Evolutionary conservation across 2,888 invertebrate genomes (phyloP).

Genomic region (Ochropacha duplaris): DNA sequence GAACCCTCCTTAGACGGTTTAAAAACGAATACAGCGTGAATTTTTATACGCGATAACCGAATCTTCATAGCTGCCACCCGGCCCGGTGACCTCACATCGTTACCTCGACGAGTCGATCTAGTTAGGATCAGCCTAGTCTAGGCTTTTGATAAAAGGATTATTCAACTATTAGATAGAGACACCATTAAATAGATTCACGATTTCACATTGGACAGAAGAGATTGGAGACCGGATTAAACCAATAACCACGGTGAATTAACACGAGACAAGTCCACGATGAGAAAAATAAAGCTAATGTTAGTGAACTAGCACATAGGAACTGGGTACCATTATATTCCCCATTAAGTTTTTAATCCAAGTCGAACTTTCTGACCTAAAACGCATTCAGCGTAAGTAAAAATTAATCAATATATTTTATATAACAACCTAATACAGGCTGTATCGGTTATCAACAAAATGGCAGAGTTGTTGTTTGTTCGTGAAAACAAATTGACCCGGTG

Average conservation of each 20-base stretch:
- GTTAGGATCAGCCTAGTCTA: too few species aligned
- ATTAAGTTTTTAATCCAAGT: too few species aligned
- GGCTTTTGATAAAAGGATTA: too few species aligned
- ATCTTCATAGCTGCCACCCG: background rate
- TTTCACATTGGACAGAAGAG: too few species aligned
- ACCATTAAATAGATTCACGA: too few species aligned
- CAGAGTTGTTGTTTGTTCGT: background rate
- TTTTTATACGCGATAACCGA: background rate
- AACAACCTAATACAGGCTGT: background rate
- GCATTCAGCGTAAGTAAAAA: background rate
- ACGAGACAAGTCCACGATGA: too few species aligned
- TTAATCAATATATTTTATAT: background rate
- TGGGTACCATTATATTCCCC: too few species aligned
- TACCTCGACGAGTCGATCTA: background rate
- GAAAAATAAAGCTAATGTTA: too few species aligned
- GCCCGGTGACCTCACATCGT: background rate
- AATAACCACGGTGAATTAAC: too few species aligned
- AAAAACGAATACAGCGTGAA: background rate
- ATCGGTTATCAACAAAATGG: background rate
- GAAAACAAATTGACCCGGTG: conserved; percentile 25
- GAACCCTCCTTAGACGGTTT: background rate
- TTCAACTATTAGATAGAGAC: too few species aligned
- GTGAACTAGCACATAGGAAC: too few species aligned
- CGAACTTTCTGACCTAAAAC: background rate
- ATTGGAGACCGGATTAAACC: too few species aligned